Base-by-base conservation (phyloP, 2,797 vertebrate genomes). In the Diglossa cyanea region DNA sequence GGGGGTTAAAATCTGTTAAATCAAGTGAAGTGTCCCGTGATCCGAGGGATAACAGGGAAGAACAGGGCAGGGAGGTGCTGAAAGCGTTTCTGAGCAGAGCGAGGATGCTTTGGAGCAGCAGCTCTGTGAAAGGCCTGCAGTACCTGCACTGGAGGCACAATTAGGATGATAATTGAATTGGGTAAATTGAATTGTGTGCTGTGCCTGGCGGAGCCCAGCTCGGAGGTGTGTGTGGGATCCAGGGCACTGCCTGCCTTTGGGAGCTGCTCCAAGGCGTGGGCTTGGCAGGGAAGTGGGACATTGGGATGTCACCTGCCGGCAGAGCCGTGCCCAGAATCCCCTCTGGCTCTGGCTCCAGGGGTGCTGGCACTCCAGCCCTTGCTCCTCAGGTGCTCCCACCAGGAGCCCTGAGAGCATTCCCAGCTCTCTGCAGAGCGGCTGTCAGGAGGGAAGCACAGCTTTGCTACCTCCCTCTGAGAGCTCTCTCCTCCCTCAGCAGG, bases 391-490 rank as follows among this genome's bases (percentile, higher is more conserved):
- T 5, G 1, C 30, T 74, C 15, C 75, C 55, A 33, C n/a, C 17
- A 3, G 78, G 31, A 75, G 4, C 77, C 33, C 40, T 2, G 40
- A 19, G 68, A 33, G 0, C 1, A 0, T n/a, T 85, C 65, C 71
- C 66, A 23, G 39, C 79, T 19, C 79, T 60, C 65, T 19, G 71
- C 11, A 9, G 17, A 13, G 82, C 82, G 5, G 14, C 45, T 77
- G 73, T 72, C 84, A 47, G 0, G 37, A 75, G 68, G 91, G 85
- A 90, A 90, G 50, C 24, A 7, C 33, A 23, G 11, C 93, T 88
- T 81, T 91, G 71, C 21, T 57, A 7, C 55, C 88, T 89, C 94
- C 92, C 70, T 66, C 24, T 75, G 77, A 19, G 75, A 90, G 86
- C 54, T 7, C 54, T 15, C 14, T 16, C 6, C 15, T 55, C n/a